Evolutionary conservation across 2,888 invertebrate genomes (phyloP).

Genomic region (Myathropa florea): DNA sequence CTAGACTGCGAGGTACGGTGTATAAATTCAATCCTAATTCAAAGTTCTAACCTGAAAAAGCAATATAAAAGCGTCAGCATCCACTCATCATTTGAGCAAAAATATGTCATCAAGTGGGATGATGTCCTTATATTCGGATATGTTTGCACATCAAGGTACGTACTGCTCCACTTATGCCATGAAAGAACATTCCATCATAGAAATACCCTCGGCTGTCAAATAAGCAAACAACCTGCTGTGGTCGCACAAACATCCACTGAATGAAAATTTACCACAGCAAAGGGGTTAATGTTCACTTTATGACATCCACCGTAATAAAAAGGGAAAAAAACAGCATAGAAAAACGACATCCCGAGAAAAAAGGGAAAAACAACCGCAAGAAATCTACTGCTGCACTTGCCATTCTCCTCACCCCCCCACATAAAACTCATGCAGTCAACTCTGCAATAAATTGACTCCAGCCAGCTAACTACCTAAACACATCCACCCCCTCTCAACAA

Average conservation of each 20-base stretch:
- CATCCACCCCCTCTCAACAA: conserved; percentile 23
- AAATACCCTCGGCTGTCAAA: conserved; percentile 48
- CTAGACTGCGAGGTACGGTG: neutral
- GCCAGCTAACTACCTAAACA: conserved; percentile 62
- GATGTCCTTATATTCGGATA: neutral
- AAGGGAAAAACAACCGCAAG: conserved; percentile 17
- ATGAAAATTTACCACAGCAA: conserved; percentile 52
- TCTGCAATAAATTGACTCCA: conserved; percentile 66
- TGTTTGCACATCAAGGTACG: conserved; percentile 35
- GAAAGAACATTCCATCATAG: conserved; percentile 32
- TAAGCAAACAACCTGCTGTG: conserved; percentile 39
- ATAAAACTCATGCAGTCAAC: conserved; percentile 70
- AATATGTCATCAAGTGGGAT: conserved; percentile 19
- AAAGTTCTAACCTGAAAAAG: neutral
- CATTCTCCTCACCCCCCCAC: conserved; percentile 38
- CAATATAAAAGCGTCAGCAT: neutral
- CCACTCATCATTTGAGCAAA: neutral
- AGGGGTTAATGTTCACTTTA: conserved; percentile 68
- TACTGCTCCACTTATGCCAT: conserved; percentile 54
- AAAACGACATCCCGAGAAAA: neutral
- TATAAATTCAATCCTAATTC: neutral
- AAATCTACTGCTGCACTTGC: conserved; percentile 58
- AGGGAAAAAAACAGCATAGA: neutral
- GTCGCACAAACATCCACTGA: conserved; percentile 24
- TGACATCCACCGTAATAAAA: conserved; percentile 43